Percentiles rank a stretch among this genome's conserved stretches.
Evolutionary conservation across 2,888 invertebrate species (phyloP).

Genomic region (Crepidodera aurea): DNA sequence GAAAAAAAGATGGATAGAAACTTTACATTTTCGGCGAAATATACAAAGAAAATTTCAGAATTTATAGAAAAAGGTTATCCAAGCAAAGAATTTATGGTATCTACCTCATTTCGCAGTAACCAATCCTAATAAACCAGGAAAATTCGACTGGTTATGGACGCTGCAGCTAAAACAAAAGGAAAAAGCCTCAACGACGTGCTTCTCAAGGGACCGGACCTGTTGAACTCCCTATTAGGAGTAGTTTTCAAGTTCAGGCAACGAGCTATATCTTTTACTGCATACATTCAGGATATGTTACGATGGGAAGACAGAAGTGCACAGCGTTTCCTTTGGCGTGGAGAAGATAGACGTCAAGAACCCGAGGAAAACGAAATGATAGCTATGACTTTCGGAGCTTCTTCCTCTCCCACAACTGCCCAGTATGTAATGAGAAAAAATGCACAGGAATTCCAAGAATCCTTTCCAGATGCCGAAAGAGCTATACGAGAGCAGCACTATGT

Average conservation of each 20-base stretch:
- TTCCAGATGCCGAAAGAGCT: slow-evolving; percentile 10
- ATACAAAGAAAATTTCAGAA: background rate
- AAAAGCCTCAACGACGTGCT: slow-evolving; percentile 8
- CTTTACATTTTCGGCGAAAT: background rate
- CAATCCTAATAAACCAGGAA: background rate
- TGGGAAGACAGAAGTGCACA: slow-evolving; percentile 15
- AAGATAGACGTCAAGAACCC: background rate
- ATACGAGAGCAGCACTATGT: slow-evolving; percentile 12
- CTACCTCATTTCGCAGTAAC: background rate
- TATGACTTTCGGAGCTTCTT: slow-evolving; percentile 23
- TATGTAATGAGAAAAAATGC: slow-evolving; percentile 22
- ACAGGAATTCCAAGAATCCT: background rate
- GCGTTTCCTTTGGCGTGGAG: slow-evolving; percentile 17
- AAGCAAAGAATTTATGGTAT: background rate
- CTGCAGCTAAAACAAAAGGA: slow-evolving; percentile 15
- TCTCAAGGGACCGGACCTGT: slow-evolving; percentile 12
- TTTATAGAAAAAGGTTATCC: background rate
- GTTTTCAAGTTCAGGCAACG: slow-evolving; percentile 15
- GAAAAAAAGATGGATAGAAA: background rate
- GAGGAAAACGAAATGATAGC: slow-evolving; percentile 9
- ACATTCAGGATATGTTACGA: slow-evolving; percentile 16
- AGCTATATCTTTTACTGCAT: slow-evolving; percentile 1
- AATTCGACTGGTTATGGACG: slow-evolving; percentile 19
- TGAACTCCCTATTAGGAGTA: slow-evolving; percentile 8
- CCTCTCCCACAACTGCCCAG: slow-evolving; percentile 14